Evolutionary conservation across 2,888 invertebrate species (phyloP), one percentile per base, ranked within the genome.

Genomic region (Pocota personata): DNA sequence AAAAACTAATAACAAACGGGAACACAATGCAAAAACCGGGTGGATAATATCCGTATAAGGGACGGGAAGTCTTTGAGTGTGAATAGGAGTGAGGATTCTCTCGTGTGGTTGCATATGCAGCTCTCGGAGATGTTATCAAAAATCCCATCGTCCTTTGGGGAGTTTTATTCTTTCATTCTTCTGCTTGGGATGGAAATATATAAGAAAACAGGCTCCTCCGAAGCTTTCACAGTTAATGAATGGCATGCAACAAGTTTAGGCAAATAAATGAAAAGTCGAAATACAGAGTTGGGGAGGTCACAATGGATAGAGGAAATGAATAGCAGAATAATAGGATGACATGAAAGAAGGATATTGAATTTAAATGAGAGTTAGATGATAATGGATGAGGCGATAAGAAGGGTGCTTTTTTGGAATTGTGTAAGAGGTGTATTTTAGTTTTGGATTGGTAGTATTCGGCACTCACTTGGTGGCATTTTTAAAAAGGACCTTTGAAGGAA

Each of bases 1-100:
- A 86, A 86, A 86, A 86, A 86, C 86, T 82, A 86, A 82, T 86
- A 86, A 82, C 82, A 82, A 86, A 86, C 82, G 80, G 71, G 86
- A 82, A 60, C 40, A 76, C 82, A 86, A 86, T 86, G 76, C 82
- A 76, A 55, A 66, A 60, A 55, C 50, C 69, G 1, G 10, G 10
- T 48, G 43, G 8, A 14, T 50, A 40, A n/a, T n/a, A n/a, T n/a
- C n/a, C n/a, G n/a, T 19, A 86, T 75, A 82, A 86, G 60, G 71
- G 76, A 72, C 50, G 19, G 30, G 19, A 16, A 35, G 27, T 16
- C 6, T 35, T 14, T 16, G 48, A n/a, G 57, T 32, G 67, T 43
- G 55, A 40, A 27, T 24, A 24, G 19, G 19, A 35, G 50, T 24
- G 24, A 3, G 24, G 24, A 3, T 2, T 2, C 24, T 24, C n/a